A percentile compares a stretch with the other conserved stretches of the same genome.
Conservation (phyloP, 2,888 invertebrate species). For the Aelia acuminata region DNA sequence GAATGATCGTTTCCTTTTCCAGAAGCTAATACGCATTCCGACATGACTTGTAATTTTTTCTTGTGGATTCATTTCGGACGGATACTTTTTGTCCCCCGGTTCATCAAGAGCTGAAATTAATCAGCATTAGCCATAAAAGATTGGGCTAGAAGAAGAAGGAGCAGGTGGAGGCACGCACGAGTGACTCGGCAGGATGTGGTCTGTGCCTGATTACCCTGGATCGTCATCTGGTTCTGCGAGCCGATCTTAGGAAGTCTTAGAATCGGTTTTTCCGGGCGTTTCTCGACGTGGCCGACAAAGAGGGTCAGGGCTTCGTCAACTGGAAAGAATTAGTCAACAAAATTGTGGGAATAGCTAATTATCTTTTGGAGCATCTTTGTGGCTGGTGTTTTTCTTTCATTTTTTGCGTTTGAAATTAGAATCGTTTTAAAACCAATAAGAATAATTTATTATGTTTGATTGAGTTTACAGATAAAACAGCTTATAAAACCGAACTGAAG, state of each 20-base stretch:
- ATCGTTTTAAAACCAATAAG: too few species aligned
- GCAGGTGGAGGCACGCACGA: conserved; percentile 41
- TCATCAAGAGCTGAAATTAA: conserved; percentile 32
- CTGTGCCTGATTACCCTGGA: conserved; percentile 33
- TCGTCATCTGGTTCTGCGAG: conserved; percentile 45
- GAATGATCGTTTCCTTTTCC: neutral
- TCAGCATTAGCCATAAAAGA: conserved; percentile 46
- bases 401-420: too few species aligned
- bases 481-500: too few species aligned
- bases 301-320: neutral
- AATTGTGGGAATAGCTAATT: neutral
- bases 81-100: conserved; percentile 17
- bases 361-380: neutral
- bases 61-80: neutral
- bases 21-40: neutral
- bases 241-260: conserved; percentile 16
- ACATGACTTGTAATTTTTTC: neutral
- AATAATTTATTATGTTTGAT: too few species aligned
- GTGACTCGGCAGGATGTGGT: conserved; percentile 47
- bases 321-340: neutral
- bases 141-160: conserved; percentile 22
- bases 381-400: neutral
- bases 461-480: too few species aligned
- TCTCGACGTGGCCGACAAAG: neutral
- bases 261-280: neutral